Base-by-base conservation (phyloP, 2,113 vertebrate species). In the Pteropus alecto region DNA sequence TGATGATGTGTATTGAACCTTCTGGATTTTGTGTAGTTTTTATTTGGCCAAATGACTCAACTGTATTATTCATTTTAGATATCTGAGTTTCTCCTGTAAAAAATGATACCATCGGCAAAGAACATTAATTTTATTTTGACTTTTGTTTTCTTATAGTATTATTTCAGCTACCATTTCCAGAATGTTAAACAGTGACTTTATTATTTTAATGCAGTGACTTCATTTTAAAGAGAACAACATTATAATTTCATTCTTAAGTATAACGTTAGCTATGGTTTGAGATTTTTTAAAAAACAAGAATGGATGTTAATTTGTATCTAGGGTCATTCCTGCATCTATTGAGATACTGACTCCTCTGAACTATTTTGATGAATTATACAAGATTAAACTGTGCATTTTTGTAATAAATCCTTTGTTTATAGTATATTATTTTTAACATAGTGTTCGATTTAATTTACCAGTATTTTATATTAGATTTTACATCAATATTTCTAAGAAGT, bases 201-300 rank as follows among this genome's bases (percentile, higher is more conserved):
- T 33, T 65, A 65, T 41, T 67, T 67, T 74, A 74, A 48, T 38
- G 22, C 21, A 60, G 60, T 68, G 48, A 46, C 54, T 92, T 65
- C 77, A 90, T 70, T 93, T 85, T 94, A 95, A 90, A 43, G 56
- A 84, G 38, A 79, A 92, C 26, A 60, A 56, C 11, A 77, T 73
- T 60, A 46, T 24, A 79, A n/a, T 81, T 89, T 90, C 61, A 83
- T 83, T 77, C 87, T 88, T 26, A 91, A 83, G 56, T 77, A n/a
- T 70, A 87, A 77, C 43, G 21, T 22, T 89, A 41, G 35, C 46
- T 87, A 2, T 83, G 28, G 14, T 48, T 90, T 83, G 30, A 91
- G 41, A 19, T 85, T 56, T 63, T 68, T 5, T 0, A 65, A 67
- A 68, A 87, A 74, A 46, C 30, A 88, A n/a, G 38, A 77, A 61